Conservation (phyloP, 1,140 invertebrate genomes). For the Subanguina moxae region DNA sequence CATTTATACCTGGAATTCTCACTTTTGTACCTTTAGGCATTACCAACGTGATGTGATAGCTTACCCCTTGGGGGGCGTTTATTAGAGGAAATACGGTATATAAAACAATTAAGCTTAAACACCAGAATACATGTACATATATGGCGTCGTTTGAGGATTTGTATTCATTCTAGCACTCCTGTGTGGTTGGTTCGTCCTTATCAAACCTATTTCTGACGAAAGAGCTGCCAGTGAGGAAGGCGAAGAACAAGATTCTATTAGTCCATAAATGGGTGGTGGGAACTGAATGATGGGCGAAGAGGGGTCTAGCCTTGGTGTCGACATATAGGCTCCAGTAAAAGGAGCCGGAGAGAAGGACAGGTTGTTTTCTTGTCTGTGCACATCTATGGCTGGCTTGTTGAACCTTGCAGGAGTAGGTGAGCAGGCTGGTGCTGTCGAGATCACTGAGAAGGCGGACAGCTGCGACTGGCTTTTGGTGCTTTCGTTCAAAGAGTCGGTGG, state of each 20-base stretch:
- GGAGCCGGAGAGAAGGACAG: not conserved
- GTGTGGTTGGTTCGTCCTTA: too few relatives aligned
- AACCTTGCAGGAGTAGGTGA: not conserved
- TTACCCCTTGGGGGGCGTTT: too few relatives aligned
- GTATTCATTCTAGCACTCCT: too few relatives aligned
- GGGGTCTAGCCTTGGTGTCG: not conserved
- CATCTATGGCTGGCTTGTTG: not conserved
- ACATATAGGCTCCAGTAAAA: not conserved
- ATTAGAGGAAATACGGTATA: too few relatives aligned
- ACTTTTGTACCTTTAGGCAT: too few relatives aligned
- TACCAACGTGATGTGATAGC: too few relatives aligned
- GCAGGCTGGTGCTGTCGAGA: conserved; percentile 1
- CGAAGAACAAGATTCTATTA: not conserved
- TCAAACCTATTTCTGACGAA: too few relatives aligned
- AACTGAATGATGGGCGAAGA: not conserved
- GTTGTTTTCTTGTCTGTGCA: not conserved
- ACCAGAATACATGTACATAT: too few relatives aligned
- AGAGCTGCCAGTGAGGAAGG: too few relatives aligned
- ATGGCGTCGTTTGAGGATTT: too few relatives aligned
- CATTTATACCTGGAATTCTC: too few relatives aligned
- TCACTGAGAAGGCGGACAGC: conserved; percentile 1
- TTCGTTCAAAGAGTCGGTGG: not conserved
- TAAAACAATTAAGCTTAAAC: too few relatives aligned
- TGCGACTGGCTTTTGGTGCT: not conserved
- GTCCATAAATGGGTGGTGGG: not conserved